phyloP scores from a whole-genome alignment of 2,797 vertebrate genomes.

The Alauda arvensis region DNA sequence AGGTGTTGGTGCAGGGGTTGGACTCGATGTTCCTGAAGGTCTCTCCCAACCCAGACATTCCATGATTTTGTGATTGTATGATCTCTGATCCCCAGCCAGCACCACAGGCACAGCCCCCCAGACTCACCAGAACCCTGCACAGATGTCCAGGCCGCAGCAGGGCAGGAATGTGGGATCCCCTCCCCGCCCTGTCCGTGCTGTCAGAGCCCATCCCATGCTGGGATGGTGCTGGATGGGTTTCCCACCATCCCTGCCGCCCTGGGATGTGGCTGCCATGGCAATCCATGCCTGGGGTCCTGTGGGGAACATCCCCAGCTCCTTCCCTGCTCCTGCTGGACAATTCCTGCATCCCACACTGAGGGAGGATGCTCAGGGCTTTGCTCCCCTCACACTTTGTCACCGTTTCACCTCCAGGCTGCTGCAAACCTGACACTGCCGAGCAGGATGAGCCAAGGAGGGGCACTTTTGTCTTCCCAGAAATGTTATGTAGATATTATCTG shows the following conservation, averaged over 20 bases:
- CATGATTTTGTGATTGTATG: no score
- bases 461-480: background rate
- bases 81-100: no score
- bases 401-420: background rate
- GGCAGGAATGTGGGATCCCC: background rate
- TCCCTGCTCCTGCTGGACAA: background rate
- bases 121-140: fast-evolving
- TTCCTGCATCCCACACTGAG: background rate
- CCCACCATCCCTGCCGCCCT: background rate
- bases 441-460: background rate
- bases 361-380: background rate
- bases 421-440: background rate
- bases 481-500: background rate
- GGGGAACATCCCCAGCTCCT: fast-evolving
- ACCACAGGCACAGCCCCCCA: no score
- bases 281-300: background rate
- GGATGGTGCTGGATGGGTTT: fast-evolving
- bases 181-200: fast-evolving
- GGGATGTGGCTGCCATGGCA: background rate
- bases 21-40: no score
- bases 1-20: no score
- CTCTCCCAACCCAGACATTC: no score
- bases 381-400: fast-evolving
- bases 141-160: background rate
- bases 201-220: fast-evolving